Evolutionary conservation across 2,797 vertebrate species (phyloP).

Genomic region (Takifugu rubripes): DNA sequence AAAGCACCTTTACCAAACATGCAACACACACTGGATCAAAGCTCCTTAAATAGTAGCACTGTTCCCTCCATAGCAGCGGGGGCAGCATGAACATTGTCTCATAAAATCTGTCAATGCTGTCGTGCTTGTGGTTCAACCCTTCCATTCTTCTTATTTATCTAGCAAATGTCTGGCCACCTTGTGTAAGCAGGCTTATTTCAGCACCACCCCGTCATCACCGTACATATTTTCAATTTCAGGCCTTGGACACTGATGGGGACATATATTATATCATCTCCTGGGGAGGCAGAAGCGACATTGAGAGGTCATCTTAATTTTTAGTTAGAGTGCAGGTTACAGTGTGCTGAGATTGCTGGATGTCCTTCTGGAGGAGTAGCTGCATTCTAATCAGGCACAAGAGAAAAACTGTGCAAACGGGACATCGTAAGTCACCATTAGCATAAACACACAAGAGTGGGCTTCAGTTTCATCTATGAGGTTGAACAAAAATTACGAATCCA

Average conservation of each 20-base stretch:
- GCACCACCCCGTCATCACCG: slow-evolving; percentile 28
- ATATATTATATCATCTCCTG: slow-evolving; percentile 28
- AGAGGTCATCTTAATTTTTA: slow-evolving; percentile 48
- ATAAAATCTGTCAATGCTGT: slow-evolving; percentile 49
- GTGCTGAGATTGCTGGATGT: slow-evolving; percentile 24
- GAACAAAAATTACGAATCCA: no score
- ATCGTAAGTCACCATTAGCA: not conserved
- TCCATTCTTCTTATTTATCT: slow-evolving; percentile 55
- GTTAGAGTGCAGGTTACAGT: slow-evolving; percentile 18
- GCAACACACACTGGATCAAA: slow-evolving; percentile 10
- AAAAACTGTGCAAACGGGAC: not conserved
- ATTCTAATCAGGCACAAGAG: slow-evolving; percentile 19
- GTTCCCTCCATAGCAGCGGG: slow-evolving; percentile 39
- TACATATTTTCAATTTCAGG: slow-evolving; percentile 43
- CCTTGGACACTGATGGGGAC: slow-evolving; percentile 24
- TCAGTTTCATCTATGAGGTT: no score
- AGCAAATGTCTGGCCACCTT: slow-evolving; percentile 27
- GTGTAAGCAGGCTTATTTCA: slow-evolving; percentile 35
- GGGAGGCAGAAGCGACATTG: slow-evolving; percentile 18
- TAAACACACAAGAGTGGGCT: no score
- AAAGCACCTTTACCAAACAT: slow-evolving; percentile 16
- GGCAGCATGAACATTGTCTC: slow-evolving; percentile 53
- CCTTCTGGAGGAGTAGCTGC: slow-evolving; percentile 4
- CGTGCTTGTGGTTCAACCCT: slow-evolving; percentile 44
- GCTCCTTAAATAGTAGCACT: slow-evolving; percentile 54